Conservation (phyloP, 1,140 invertebrate genomes). For the Chironomus tepperi region DNA sequence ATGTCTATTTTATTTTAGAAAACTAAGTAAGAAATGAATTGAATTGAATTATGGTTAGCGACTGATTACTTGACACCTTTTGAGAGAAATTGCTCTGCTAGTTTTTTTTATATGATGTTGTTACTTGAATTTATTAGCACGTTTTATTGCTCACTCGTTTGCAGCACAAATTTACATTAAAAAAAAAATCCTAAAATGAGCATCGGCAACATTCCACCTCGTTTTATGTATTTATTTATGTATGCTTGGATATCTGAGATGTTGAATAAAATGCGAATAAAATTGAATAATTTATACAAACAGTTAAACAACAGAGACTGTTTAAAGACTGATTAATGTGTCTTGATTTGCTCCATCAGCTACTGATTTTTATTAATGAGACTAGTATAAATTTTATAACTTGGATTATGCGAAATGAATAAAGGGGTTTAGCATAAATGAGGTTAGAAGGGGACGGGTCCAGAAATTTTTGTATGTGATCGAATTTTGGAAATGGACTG, state of each 20-base stretch:
- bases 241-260: neutral
- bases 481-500: no score
- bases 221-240: neutral
- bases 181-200: constrained; percentile 16
- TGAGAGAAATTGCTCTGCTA: constrained; percentile 16
- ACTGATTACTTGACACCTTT: constrained; percentile 24
- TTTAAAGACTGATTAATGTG: neutral
- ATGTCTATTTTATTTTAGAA: neutral
- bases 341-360: constrained; percentile 16
- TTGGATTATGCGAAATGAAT: no score
- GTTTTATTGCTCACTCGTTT: constrained; percentile 15
- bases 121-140: constrained; percentile 19
- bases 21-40: constrained; percentile 1
- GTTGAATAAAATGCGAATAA: neutral
- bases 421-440: no score
- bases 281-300: neutral
- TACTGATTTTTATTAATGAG: neutral
- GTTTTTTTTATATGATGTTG: constrained; percentile 5
- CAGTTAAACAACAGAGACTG: neutral
- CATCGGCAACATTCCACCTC: neutral
- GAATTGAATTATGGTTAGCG: constrained; percentile 14
- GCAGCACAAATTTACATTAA: neutral
- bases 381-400: no score
- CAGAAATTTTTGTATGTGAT: no score
- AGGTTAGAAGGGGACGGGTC: no score